A percentile compares a stretch with the other conserved stretches of the same genome.
phyloP scores from a whole-genome alignment of 2,113 vertebrate species.

The Arvicanthis niloticus region DNA sequence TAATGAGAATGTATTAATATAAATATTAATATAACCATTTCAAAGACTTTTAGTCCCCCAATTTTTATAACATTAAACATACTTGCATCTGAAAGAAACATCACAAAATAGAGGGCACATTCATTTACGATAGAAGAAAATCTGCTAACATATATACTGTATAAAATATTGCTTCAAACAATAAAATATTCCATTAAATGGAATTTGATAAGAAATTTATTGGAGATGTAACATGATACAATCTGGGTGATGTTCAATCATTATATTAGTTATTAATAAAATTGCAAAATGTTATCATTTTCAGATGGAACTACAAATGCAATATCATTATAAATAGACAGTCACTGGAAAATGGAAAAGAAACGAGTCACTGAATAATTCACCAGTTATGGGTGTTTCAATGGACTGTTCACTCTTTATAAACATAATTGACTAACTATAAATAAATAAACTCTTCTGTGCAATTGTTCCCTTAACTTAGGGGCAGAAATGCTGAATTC shows the following conservation, averaged over 20 bases:
- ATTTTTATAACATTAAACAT: constrained; percentile 64
- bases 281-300: constrained; percentile 73
- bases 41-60: constrained; percentile 49
- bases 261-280: constrained; percentile 76
- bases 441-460: constrained; percentile 77
- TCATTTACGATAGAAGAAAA: constrained; percentile 53
- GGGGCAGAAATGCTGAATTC: neutral
- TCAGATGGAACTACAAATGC: constrained; percentile 76
- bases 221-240: constrained; percentile 59
- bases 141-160: constrained; percentile 20
- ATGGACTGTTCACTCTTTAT: constrained; percentile 55
- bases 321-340: constrained; percentile 76
- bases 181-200: constrained; percentile 72
- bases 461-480: constrained; percentile 50
- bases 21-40: constrained; percentile 59
- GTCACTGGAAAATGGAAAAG: constrained; percentile 75
- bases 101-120: constrained; percentile 16
- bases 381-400: constrained; percentile 70
- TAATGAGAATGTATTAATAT: constrained; percentile 59
- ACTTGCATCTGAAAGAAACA: constrained; percentile 43
- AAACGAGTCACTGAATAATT: constrained; percentile 75
- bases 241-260: constrained; percentile 57
- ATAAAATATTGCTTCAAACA: constrained; percentile 67
- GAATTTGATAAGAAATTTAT: constrained; percentile 58
- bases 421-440: constrained; percentile 64